Percentiles rank a stretch among this genome's conserved stretches.
phyloP scores from a whole-genome alignment of 2,113 vertebrate species.

The Callaeas wilsoni region DNA sequence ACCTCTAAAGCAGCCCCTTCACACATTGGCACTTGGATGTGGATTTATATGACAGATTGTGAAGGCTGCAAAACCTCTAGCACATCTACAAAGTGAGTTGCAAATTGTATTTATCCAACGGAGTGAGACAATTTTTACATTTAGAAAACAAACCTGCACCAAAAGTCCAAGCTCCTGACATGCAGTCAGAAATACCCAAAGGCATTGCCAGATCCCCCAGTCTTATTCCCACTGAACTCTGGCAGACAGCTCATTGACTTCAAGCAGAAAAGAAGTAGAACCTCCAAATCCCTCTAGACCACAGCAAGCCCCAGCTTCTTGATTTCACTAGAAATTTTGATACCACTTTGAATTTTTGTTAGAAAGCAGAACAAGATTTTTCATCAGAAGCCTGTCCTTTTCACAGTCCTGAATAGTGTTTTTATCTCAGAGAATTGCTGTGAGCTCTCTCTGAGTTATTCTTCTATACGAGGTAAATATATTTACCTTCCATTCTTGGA shows the following conservation, averaged over 20 bases:
- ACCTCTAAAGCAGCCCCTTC: neutral
- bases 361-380: neutral
- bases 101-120: neutral
- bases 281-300: neutral
- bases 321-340: neutral
- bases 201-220: neutral
- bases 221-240: neutral
- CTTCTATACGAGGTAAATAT: neutral
- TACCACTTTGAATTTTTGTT: neutral
- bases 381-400: neutral
- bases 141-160: neutral
- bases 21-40: neutral
- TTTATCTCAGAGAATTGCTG: neutral
- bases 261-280: neutral
- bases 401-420: neutral
- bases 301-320: neutral
- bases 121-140: neutral
- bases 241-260: neutral
- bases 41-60: slow-evolving; percentile 23
- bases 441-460: neutral
- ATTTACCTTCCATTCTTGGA: neutral
- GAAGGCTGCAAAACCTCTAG: slow-evolving; percentile 1
- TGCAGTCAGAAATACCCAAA: neutral
- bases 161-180: neutral
- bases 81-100: neutral